These are phyloP conservation scores for Sycophaga agraensis DNA, from an alignment of 1,140 invertebrate species.

Conservation along the genomic window DNA sequence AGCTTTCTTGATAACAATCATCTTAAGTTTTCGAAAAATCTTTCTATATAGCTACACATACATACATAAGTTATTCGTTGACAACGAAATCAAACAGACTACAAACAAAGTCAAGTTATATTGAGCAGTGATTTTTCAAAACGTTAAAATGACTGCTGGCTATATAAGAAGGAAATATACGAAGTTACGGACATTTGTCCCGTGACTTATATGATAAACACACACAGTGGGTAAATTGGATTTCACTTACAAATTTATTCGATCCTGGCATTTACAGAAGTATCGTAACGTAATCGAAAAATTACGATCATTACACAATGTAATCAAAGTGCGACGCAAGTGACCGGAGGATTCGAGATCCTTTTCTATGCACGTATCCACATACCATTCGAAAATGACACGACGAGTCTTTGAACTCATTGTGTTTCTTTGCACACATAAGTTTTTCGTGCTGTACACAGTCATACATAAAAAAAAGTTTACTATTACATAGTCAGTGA, in stretches of 20 bases:
- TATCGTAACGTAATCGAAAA: constrained; percentile 27
- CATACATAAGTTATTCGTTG: background rate
- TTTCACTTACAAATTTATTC: constrained; percentile 32
- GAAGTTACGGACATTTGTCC: constrained; percentile 12
- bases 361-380: no score
- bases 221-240: constrained; percentile 19
- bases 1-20: constrained; percentile 10
- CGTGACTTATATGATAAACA: constrained; percentile 22
- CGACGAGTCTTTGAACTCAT: no score
- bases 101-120: background rate
- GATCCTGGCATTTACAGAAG: constrained; percentile 28
- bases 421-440: no score
- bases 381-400: no score
- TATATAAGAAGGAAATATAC: constrained; percentile 21
- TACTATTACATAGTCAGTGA: constrained; percentile 17
- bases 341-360: no score
- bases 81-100: background rate
- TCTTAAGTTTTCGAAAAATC: constrained; percentile 16
- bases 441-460: constrained; percentile 11
- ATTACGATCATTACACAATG: constrained; percentile 27
- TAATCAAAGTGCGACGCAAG: constrained; percentile 18
- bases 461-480: constrained; percentile 25
- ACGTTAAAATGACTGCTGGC: constrained; percentile 13
- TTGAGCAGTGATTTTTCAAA: constrained; percentile 20
- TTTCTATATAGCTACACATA: background rate